These are phyloP conservation scores for Prinia subflava DNA, from an alignment of 2,113 vertebrate species.

Conservation along the genomic window DNA sequence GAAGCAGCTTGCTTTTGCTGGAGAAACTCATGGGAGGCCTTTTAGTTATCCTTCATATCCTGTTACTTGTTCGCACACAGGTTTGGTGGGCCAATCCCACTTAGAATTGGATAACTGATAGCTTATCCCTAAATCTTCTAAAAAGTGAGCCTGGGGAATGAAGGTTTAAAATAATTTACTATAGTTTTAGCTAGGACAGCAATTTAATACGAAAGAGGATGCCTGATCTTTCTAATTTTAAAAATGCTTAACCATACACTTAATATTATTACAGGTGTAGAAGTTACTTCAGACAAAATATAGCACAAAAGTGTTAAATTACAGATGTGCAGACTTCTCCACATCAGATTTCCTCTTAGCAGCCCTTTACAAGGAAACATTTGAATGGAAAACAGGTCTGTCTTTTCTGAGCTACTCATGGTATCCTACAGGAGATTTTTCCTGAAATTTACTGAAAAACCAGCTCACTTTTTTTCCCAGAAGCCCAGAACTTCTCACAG, in stretches of 20 bases:
- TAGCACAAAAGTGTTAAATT: neutral
- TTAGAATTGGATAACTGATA: neutral
- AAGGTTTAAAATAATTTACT: neutral
- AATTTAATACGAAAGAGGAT: neutral
- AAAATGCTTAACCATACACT: neutral
- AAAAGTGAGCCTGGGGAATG: neutral
- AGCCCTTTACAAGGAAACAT: neutral
- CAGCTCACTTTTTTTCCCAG: neutral
- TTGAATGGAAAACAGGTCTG: neutral
- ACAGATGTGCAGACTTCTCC: neutral
- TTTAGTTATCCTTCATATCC: no score
- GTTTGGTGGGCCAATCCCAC: neutral
- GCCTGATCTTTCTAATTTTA: neutral
- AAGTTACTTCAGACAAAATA: neutral
- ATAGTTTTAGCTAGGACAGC: neutral
- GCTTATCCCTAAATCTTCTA: neutral
- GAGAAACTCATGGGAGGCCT: neutral
- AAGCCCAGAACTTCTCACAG: neutral
- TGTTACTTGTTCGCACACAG: neutral
- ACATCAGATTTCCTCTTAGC: neutral
- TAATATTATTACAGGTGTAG: neutral
- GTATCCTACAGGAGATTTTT: neutral
- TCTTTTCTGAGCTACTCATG: neutral
- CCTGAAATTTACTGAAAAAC: neutral
- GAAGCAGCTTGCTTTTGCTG: neutral